phyloP scores from a whole-genome alignment of 2,113 vertebrate genomes.

The Thamnophis sirtalis region DNA sequence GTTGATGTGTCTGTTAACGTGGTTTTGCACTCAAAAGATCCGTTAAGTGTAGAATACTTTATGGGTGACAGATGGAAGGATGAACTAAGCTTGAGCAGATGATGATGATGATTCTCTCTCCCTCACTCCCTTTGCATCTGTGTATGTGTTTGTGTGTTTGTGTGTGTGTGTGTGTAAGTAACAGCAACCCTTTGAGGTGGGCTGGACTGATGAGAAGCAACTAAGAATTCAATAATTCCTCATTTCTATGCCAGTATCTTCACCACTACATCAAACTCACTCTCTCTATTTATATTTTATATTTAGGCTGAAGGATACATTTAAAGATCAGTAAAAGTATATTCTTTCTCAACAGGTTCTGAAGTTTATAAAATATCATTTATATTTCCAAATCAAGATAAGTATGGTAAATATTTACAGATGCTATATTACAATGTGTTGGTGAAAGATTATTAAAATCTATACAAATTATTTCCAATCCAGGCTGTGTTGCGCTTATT shows the following conservation, averaged over 20 bases:
- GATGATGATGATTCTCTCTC: neutral
- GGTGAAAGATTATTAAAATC: neutral
- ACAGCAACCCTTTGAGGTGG: neutral
- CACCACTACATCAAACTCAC: neutral
- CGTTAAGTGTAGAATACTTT: neutral
- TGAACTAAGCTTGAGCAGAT: neutral
- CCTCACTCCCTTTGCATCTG: too few species aligned
- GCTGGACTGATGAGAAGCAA: neutral
- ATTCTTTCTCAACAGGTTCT: slow-evolving; percentile 57
- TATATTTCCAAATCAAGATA: slow-evolving; percentile 78
- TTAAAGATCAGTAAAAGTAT: slow-evolving; percentile 15
- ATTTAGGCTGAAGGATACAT: neutral
- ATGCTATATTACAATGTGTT: neutral
- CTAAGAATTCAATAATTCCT: neutral
- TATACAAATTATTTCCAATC: neutral
- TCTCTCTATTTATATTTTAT: neutral
- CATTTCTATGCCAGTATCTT: neutral
- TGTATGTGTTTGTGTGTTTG: rapidly evolving
- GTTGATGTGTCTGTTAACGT: neutral
- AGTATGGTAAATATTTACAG: slow-evolving; percentile 67
- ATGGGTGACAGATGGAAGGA: neutral
- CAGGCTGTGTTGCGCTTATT: neutral
- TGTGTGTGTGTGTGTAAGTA: too few species aligned
- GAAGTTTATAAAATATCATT: slow-evolving; percentile 58
- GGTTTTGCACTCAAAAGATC: neutral